phyloP scores from a whole-genome alignment of 2,113 vertebrate genomes.

The Poeciliopsis occidentalis region DNA sequence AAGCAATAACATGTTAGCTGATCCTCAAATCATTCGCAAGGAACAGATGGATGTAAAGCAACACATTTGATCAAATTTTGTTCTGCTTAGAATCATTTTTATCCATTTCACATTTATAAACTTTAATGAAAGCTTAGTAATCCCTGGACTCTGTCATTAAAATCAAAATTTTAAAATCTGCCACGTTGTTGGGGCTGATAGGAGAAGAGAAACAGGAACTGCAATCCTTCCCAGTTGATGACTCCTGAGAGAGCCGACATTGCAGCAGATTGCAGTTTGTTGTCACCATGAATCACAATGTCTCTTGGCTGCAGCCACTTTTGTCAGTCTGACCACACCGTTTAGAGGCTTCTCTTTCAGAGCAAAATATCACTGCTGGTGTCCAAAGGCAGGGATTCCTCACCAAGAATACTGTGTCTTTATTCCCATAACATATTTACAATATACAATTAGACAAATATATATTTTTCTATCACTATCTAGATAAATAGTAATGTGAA shows the following conservation, averaged over 20 bases:
- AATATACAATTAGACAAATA: no score
- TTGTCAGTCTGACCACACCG: constrained; percentile 29
- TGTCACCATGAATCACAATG: constrained; percentile 36
- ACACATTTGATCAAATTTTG: no score
- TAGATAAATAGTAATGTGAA: neutral
- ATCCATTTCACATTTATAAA: neutral
- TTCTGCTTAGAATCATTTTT: neutral
- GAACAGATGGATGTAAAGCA: no score
- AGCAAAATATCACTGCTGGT: neutral
- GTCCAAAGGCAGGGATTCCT: constrained; percentile 4
- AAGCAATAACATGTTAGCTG: no score
- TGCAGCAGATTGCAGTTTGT: constrained; percentile 52
- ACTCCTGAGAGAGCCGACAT: constrained; percentile 30
- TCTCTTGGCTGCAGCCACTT: constrained; percentile 17
- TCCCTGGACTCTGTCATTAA: no score
- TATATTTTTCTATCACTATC: no score
- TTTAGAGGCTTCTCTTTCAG: neutral
- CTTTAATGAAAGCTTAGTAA: neutral
- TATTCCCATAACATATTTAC: neutral
- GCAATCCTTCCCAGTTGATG: constrained; percentile 9
- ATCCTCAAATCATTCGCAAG: no score
- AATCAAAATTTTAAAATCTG: no score
- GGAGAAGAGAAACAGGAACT: neutral
- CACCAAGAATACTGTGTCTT: neutral
- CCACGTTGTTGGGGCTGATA: neutral